These are phyloP conservation scores for Drosophila setifemur DNA, from an alignment of 1,140 invertebrate genomes.

Conservation along the genomic window DNA sequence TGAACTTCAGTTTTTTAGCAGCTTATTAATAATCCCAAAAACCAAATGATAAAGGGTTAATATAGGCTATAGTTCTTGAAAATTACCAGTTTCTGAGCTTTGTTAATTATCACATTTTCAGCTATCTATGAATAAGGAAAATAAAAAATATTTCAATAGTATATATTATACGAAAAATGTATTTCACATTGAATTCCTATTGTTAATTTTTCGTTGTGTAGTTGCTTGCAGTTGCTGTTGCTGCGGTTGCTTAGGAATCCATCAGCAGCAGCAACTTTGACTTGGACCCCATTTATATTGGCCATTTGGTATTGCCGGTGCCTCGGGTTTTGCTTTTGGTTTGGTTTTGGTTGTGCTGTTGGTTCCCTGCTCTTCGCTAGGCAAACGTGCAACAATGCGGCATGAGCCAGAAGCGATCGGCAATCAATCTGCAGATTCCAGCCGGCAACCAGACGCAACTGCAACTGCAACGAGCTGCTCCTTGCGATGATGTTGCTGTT, in stretches of 20 bases:
- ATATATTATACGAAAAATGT: too few relatives aligned
- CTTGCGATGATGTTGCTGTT: conserved; percentile 6
- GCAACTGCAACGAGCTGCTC: background rate
- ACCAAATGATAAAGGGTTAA: too few relatives aligned
- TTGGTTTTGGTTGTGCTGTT: conserved; percentile 13
- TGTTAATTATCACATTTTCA: too few relatives aligned
- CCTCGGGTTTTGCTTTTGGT: background rate
- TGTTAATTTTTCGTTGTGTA: too few relatives aligned
- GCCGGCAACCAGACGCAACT: conserved; percentile 12
- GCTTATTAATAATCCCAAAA: too few relatives aligned
- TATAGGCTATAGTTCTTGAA: too few relatives aligned
- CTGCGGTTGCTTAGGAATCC: conserved; percentile 62
- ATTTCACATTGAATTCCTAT: too few relatives aligned
- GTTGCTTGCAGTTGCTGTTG: conserved; percentile 9
- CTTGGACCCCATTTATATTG: conserved; percentile 47
- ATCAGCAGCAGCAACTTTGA: conserved; percentile 42
- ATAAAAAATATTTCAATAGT: too few relatives aligned
- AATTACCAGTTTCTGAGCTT: too few relatives aligned
- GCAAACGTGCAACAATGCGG: conserved; percentile 64
- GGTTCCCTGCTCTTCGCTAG: conserved; percentile 32
- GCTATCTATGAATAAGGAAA: too few relatives aligned
- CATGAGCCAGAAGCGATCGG: conserved; percentile 52
- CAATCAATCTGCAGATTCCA: conserved; percentile 77
- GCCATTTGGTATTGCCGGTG: conserved; percentile 29
- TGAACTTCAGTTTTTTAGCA: too few relatives aligned